These are phyloP conservation scores for Crossocerus cetratus DNA, from an alignment of 2,888 invertebrate genomes.

Conservation along the genomic window DNA sequence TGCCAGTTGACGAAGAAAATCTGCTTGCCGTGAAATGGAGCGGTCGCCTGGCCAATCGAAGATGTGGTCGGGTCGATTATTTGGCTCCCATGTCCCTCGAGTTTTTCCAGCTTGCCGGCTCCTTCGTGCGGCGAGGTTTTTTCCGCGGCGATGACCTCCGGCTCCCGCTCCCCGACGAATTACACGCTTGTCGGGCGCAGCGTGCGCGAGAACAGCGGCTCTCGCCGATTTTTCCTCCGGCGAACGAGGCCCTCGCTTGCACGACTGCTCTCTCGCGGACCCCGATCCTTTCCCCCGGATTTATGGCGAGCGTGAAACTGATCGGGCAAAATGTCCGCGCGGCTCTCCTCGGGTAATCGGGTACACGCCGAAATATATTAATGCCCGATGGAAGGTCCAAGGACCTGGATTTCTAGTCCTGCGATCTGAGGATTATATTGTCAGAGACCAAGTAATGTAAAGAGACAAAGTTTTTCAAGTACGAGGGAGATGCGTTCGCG, in stretches of 20 bases:
- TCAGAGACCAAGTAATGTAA: too few species aligned
- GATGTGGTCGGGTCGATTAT: conserved; percentile 19
- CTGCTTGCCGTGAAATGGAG: conserved; percentile 36
- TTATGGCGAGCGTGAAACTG: too few species aligned
- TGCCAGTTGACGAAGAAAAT: conserved; percentile 8
- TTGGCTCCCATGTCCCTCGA: conserved; percentile 24
- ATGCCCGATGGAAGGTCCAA: too few species aligned
- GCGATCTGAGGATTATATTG: too few species aligned
- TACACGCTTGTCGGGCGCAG: conserved; percentile 75
- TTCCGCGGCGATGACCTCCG: conserved; percentile 68
- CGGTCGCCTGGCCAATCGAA: conserved; percentile 16
- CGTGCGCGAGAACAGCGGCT: conserved; percentile 37
- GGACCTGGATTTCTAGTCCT: too few species aligned
- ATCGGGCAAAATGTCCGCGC: too few species aligned
- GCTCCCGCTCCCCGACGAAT: conserved; percentile 68
- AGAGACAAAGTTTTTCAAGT: too few species aligned
- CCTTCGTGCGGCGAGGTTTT: conserved; percentile 58
- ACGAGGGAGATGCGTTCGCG: too few species aligned
- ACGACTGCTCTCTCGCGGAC: background rate
- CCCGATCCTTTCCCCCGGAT: too few species aligned
- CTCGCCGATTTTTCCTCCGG: conserved; percentile 27
- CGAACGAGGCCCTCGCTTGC: conserved; percentile 8
- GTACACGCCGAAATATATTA: too few species aligned
- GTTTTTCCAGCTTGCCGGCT: conserved; percentile 16
- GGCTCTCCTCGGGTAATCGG: too few species aligned